These are phyloP conservation scores for Perdita meconis DNA, from an alignment of 2,888 invertebrate genomes.

Conservation along the genomic window DNA sequence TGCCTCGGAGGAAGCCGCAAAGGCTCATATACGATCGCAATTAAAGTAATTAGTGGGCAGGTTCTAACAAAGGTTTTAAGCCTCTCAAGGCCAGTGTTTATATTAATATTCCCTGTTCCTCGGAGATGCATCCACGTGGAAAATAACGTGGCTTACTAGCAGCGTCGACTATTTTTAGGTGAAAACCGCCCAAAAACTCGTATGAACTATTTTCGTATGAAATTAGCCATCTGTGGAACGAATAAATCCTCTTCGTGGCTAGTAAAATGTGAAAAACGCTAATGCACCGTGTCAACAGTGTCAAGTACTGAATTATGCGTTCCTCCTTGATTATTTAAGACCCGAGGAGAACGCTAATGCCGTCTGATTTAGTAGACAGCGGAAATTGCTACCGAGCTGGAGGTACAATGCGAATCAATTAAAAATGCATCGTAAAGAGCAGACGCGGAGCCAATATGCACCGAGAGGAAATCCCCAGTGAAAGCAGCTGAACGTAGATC, in stretches of 20 bases:
- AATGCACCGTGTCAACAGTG: not conserved
- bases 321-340: slow-evolving; percentile 1
- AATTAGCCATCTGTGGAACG: slow-evolving; percentile 1
- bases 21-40: slow-evolving; percentile 28
- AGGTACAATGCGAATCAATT: slow-evolving; percentile 29
- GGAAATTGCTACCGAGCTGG: not conserved
- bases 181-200: not conserved
- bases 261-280: not conserved
- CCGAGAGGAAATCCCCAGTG: slow-evolving; percentile 16
- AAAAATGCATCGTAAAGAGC: slow-evolving; percentile 26
- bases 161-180: slow-evolving; percentile 33
- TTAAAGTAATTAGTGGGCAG: slow-evolving; percentile 27
- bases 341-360: not conserved
- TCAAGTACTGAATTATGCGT: slow-evolving; percentile 31
- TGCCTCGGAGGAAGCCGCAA: slow-evolving; percentile 1
- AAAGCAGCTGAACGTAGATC: not conserved
- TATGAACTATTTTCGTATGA: slow-evolving; percentile 13
- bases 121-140: slow-evolving; percentile 33
- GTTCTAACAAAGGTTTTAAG: slow-evolving; percentile 14
- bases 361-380: not conserved
- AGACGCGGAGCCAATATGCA: slow-evolving; percentile 1
- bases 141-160: not conserved
- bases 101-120: slow-evolving; percentile 42
- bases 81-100: slow-evolving; percentile 31
- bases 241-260: not conserved